These are phyloP conservation scores for Electrophaes corylata DNA, from an alignment of 2,888 invertebrate genomes.

Conservation along the genomic window DNA sequence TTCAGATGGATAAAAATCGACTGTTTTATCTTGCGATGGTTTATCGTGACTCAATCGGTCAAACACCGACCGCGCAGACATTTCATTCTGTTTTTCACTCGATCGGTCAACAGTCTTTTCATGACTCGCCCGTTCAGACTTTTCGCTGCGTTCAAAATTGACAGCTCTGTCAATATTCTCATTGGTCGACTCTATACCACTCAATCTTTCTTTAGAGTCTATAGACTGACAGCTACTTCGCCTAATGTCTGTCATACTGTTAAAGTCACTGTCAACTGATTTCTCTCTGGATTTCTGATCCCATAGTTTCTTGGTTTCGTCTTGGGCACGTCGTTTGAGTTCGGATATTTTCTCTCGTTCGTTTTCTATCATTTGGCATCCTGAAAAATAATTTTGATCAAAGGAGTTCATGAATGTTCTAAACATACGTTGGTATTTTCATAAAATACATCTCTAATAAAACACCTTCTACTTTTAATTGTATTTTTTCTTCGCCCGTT, in stretches of 20 bases:
- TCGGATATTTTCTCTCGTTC: constrained; percentile 94
- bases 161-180: constrained; percentile 25
- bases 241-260: constrained; percentile 46
- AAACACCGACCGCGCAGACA: constrained; percentile 2
- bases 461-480: no score
- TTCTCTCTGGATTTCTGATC: constrained; percentile 78
- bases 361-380: constrained; percentile 95
- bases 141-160: constrained; percentile 17
- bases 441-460: no score
- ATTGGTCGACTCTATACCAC: constrained; percentile 5
- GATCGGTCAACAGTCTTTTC: constrained; percentile 19
- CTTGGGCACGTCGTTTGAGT: constrained; percentile 92
- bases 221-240: constrained; percentile 33
- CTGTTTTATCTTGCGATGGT: background rate
- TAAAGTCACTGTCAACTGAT: constrained; percentile 59
- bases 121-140: constrained; percentile 18
- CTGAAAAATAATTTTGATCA: constrained; percentile 68
- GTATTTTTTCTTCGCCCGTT: background rate
- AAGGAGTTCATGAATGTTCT: background rate
- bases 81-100: constrained; percentile 23
- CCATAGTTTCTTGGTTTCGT: constrained; percentile 95
- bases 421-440: no score
- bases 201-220: constrained; percentile 26
- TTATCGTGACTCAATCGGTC: constrained; percentile 5
- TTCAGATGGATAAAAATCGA: constrained; percentile 4